Evolutionary conservation across 2,113 vertebrate species (phyloP).

Genomic region (Psephotus haematonotus): DNA sequence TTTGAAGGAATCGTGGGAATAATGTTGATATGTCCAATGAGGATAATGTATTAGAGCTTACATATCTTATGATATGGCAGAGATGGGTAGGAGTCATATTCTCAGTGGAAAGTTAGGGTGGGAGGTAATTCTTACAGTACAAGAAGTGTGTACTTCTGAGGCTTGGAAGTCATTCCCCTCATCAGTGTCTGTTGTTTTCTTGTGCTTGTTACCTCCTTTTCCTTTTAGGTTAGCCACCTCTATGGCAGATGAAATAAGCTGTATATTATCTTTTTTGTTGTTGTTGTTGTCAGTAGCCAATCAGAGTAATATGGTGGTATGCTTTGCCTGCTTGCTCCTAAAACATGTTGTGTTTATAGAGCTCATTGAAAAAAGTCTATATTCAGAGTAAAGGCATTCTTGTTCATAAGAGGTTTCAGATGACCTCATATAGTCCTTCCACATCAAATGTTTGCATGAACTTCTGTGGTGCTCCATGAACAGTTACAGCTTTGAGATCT

Average conservation of each 20-base stretch:
- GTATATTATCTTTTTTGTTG: neutral
- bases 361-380: neutral
- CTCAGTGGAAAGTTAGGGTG: neutral
- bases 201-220: neutral
- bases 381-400: neutral
- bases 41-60: neutral
- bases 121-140: neutral
- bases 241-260: neutral
- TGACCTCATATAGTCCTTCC: neutral
- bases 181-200: neutral
- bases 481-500: neutral
- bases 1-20: neutral
- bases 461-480: neutral
- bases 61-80: neutral
- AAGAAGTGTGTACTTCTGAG: neutral
- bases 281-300: neutral
- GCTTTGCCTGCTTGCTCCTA: neutral
- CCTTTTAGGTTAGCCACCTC: neutral
- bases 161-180: neutral
- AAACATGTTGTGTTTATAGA: neutral
- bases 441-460: neutral
- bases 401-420: neutral
- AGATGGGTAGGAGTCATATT: neutral
- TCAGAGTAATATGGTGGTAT: neutral
- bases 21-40: neutral